A percentile compares a stretch with the other conserved stretches of the same genome.
Conservation (phyloP, 92 coral and sea anemone species). For the Porites rus region DNA sequence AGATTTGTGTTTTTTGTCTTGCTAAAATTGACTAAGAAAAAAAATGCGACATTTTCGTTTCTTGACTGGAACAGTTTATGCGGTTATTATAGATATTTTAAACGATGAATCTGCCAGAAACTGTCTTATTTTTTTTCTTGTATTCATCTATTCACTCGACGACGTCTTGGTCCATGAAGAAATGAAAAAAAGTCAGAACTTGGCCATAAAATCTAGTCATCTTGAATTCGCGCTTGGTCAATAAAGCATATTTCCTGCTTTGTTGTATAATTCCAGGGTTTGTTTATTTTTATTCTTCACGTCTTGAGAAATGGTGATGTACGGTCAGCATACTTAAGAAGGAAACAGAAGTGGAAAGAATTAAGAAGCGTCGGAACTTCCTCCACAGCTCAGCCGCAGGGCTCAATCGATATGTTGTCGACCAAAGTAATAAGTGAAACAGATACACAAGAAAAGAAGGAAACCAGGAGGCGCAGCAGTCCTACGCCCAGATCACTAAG, state of each 20-base stretch:
- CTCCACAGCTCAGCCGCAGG: background rate
- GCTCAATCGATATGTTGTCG: background rate
- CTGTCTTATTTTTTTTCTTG: no score
- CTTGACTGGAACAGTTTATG: no score
- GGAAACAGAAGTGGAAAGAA: slow-evolving; percentile 35
- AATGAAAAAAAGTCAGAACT: background rate
- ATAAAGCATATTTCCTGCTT: no score
- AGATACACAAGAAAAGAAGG: background rate
- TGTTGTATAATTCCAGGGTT: slow-evolving; percentile 47
- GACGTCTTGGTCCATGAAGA: no score
- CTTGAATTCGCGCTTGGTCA: background rate
- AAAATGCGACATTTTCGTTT: no score
- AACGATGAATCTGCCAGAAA: no score
- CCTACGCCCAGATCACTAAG: slow-evolving; percentile 36
- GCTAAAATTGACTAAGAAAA: no score
- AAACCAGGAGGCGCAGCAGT: background rate
- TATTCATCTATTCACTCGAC: no score
- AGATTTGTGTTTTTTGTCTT: no score
- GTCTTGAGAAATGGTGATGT: slow-evolving; percentile 67
- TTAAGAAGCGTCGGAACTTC: background rate
- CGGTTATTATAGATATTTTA: no score
- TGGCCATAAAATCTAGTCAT: background rate
- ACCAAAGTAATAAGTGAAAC: background rate
- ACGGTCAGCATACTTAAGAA: slow-evolving; percentile 17
- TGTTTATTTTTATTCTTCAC: slow-evolving; percentile 60